These are phyloP conservation scores for Loriculus beryllinus DNA, from an alignment of 2,797 vertebrate species.

Conservation along the genomic window DNA sequence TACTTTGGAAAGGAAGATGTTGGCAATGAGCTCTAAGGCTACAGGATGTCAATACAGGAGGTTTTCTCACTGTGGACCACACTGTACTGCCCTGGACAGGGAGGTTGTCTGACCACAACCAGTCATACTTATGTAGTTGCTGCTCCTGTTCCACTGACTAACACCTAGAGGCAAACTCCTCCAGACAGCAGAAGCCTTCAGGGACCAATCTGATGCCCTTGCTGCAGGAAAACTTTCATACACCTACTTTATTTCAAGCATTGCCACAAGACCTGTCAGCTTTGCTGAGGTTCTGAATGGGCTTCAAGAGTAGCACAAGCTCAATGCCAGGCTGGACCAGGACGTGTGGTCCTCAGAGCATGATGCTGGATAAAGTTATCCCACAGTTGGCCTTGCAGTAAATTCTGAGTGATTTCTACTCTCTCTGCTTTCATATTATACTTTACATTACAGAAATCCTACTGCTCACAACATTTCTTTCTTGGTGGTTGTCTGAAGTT, in stretches of 20 bases:
- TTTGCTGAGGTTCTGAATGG: neutral
- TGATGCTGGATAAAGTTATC: accelerated
- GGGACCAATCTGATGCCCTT: neutral
- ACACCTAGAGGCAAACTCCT: neutral
- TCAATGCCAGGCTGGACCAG: neutral
- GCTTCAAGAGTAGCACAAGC: neutral
- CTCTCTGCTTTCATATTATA: neutral
- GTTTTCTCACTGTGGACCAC: neutral
- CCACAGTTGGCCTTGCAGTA: neutral
- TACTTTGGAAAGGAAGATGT: neutral
- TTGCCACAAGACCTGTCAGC: neutral
- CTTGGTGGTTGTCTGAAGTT: neutral
- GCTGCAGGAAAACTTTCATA: neutral
- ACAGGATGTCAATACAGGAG: neutral
- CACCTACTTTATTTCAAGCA: neutral
- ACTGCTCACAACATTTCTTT: neutral
- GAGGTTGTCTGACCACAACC: neutral
- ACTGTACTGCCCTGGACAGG: neutral
- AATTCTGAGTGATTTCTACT: neutral
- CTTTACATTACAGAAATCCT: neutral
- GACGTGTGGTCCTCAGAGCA: accelerated
- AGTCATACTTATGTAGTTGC: neutral
- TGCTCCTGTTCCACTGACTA: neutral
- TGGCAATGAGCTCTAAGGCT: neutral
- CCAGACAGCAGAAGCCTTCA: neutral